Evolutionary conservation across 2,113 vertebrate species (phyloP).

Genomic region (Mohoua ochrocephala): DNA sequence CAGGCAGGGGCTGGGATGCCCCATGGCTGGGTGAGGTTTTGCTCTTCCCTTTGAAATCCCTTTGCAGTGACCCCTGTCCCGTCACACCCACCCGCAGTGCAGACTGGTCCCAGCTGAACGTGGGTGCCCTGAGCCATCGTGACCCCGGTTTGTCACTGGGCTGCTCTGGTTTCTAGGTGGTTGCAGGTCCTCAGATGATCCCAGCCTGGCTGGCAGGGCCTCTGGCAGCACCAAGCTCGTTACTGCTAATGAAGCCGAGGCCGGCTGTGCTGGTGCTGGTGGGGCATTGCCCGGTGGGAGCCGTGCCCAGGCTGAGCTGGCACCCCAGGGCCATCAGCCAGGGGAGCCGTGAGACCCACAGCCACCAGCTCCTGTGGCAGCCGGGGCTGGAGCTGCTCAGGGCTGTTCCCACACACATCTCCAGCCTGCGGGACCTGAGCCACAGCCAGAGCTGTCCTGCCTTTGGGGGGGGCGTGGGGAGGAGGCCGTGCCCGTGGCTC

Average conservation of each 20-base stretch:
- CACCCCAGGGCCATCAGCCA: not conserved
- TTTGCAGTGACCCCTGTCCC: not conserved
- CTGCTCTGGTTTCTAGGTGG: not conserved
- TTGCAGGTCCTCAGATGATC: not conserved
- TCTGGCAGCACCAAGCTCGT: not conserved
- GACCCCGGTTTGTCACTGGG: not conserved
- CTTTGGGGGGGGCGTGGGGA: not conserved
- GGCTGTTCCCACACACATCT: not conserved
- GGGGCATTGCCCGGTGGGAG: not conserved
- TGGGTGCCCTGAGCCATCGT: not conserved
- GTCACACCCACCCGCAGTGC: accelerated
- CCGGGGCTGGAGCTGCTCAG: accelerated
- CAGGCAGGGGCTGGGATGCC: not conserved
- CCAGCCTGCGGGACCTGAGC: not conserved
- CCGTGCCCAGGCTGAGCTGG: not conserved
- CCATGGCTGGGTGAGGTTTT: not conserved
- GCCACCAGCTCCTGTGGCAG: not conserved
- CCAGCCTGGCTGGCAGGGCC: not conserved
- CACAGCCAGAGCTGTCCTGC: not conserved
- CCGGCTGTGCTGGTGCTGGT: not conserved
- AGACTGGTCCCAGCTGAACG: not conserved
- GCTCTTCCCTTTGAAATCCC: not conserved
- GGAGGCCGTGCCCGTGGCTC: not conserved
- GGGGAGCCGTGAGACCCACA: not conserved
- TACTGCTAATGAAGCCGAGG: not conserved